Conservation (phyloP, 2,113 vertebrate genomes). For the Cryptomyrus ogoouensis region DNA sequence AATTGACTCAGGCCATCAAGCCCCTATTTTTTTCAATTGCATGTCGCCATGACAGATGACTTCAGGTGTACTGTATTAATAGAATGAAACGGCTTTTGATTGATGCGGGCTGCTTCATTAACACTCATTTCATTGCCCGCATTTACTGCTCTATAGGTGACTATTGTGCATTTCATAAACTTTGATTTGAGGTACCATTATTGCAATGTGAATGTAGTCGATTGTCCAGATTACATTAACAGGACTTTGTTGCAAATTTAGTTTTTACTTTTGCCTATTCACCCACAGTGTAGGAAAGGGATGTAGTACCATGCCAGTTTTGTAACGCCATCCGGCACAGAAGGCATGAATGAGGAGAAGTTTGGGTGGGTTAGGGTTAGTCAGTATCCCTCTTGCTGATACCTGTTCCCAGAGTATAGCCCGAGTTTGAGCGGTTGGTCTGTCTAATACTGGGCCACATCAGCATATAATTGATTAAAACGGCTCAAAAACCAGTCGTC, state of each 20-base stretch:
- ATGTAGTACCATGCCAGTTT: neutral
- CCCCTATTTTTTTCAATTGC: neutral
- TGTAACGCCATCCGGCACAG: neutral
- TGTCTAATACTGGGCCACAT: neutral
- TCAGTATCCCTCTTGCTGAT: neutral
- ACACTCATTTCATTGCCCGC: neutral
- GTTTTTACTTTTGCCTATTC: neutral
- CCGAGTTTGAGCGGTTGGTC: neutral
- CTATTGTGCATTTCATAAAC: neutral
- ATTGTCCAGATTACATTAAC: neutral
- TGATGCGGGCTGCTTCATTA: neutral
- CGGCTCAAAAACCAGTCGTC: neutral
- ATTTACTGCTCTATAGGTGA: neutral
- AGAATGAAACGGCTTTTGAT: neutral
- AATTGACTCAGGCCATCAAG: neutral
- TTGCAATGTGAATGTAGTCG: neutral
- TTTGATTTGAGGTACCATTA: neutral
- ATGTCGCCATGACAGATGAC: neutral
- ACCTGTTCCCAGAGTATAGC: neutral
- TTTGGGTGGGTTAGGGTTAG: neutral
- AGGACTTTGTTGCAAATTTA: neutral
- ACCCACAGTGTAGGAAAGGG: neutral
- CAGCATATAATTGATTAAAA: neutral
- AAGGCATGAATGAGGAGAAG: neutral
- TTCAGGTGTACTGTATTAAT: neutral